These are phyloP conservation scores for Datnioides undecimradiatus DNA, from an alignment of 2,113 vertebrate species.

Conservation along the genomic window DNA sequence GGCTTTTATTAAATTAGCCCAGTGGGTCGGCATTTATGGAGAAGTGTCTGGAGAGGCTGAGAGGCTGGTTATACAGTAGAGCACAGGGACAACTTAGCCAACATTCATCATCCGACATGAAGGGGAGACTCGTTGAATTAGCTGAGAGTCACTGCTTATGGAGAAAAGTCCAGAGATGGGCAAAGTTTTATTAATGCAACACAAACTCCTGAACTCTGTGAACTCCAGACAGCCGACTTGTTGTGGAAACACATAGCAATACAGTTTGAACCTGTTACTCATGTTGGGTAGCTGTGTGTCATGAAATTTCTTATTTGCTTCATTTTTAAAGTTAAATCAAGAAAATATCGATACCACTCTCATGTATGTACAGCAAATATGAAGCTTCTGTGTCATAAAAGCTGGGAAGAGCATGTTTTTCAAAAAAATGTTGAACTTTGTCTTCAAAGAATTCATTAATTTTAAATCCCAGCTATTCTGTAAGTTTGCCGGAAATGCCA, in stretches of 20 bases:
- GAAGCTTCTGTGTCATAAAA: too few species aligned
- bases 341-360: too few species aligned
- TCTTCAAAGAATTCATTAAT: too few species aligned
- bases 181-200: slow-evolving; percentile 10
- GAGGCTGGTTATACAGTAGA: slow-evolving; percentile 54
- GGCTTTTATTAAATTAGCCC: slow-evolving; percentile 80
- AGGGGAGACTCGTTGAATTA: slow-evolving; percentile 1
- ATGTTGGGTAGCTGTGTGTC: too few species aligned
- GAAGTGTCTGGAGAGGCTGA: slow-evolving; percentile 63
- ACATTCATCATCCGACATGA: slow-evolving; percentile 36
- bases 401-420: too few species aligned
- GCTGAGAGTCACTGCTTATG: background rate
- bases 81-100: slow-evolving; percentile 25
- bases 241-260: background rate
- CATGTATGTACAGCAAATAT: too few species aligned
- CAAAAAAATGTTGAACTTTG: too few species aligned
- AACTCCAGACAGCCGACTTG: background rate
- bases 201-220: background rate
- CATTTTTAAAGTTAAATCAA: too few species aligned
- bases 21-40: slow-evolving; percentile 74
- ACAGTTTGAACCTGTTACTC: too few species aligned
- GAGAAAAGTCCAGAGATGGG: slow-evolving; percentile 4
- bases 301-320: too few species aligned
- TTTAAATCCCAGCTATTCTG: too few species aligned
- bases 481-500: too few species aligned